These are phyloP conservation scores for Aplysina aerophoba DNA, from an alignment of 37 sponge, comb jelly and placozoan genomes.

Conservation along the genomic window DNA sequence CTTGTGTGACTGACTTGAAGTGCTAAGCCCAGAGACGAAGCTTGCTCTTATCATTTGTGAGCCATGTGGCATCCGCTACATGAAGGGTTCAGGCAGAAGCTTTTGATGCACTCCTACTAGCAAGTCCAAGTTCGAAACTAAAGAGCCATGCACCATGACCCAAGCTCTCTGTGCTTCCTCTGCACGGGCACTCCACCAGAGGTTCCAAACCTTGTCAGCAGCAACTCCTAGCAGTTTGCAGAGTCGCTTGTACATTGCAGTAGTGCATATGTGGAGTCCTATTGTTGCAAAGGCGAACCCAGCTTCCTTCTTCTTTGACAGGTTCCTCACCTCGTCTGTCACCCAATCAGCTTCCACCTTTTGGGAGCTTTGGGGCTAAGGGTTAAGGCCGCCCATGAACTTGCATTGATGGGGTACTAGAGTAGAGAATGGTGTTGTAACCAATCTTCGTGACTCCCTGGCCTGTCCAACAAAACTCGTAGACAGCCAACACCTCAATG, in stretches of 20 bases:
- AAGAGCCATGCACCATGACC: conserved; percentile 25
- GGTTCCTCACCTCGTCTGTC: conserved; percentile 33
- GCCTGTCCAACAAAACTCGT: no score
- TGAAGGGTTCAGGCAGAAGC: conserved; percentile 14
- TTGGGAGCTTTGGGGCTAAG: conserved; percentile 3
- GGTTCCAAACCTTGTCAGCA: conserved; percentile 20
- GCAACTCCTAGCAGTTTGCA: conserved; percentile 3
- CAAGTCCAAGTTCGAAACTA: conserved; percentile 1
- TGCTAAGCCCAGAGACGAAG: conserved; percentile 5
- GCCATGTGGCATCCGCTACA: conserved; percentile 19
- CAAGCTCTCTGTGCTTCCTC: conserved; percentile 20
- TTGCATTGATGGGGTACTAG: background rate
- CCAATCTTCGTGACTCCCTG: no score
- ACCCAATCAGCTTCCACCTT: conserved; percentile 26
- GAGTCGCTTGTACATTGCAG: conserved; percentile 1
- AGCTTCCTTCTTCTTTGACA: conserved; percentile 35
- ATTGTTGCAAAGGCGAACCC: conserved; percentile 31
- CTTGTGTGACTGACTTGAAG: conserved; percentile 13
- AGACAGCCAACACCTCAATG: no score
- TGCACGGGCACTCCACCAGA: conserved; percentile 30
- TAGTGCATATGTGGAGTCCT: background rate
- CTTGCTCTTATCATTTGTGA: background rate
- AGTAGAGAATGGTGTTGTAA: no score
- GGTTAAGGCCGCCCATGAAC: background rate
- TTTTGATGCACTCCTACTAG: background rate